These are phyloP conservation scores for Charanyca ferruginea DNA, from an alignment of 2,888 invertebrate genomes.

Conservation along the genomic window DNA sequence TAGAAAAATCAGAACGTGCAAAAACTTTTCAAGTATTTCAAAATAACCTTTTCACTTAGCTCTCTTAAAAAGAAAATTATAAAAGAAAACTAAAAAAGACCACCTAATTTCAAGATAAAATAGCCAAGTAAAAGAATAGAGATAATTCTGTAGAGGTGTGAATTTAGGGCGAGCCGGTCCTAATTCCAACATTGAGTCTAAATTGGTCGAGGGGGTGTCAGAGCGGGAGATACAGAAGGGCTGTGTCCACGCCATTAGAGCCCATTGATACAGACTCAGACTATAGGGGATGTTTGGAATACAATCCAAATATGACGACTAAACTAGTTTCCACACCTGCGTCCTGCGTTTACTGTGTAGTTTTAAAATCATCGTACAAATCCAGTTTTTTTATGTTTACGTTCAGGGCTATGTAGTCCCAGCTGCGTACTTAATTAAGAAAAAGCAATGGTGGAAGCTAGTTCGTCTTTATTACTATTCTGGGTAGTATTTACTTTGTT, in stretches of 20 bases:
- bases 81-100: constrained; percentile 14
- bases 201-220: constrained; percentile 65
- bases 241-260: constrained; percentile 82
- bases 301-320: constrained; percentile 66
- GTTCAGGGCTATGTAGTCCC: constrained; percentile 12
- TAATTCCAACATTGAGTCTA: constrained; percentile 74
- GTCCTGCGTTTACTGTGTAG: constrained; percentile 28
- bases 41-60: constrained; percentile 9
- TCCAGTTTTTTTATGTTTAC: constrained; percentile 31
- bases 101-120: constrained; percentile 32
- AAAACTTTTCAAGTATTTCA: neutral
- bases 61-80: constrained; percentile 11
- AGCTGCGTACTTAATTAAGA: constrained; percentile 32
- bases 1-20: neutral
- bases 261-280: constrained; percentile 82
- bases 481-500: constrained; percentile 3
- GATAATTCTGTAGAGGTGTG: constrained; percentile 69
- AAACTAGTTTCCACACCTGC: constrained; percentile 62
- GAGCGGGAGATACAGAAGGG: constrained; percentile 75
- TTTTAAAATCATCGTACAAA: constrained; percentile 37
- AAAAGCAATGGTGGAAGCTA: constrained; percentile 20
- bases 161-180: constrained; percentile 71
- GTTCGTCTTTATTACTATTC: constrained; percentile 9
- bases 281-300: constrained; percentile 74
- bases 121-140: constrained; percentile 47